phyloP scores from a whole-genome alignment of 2,888 invertebrate species.

The Scaptomyza flava region DNA sequence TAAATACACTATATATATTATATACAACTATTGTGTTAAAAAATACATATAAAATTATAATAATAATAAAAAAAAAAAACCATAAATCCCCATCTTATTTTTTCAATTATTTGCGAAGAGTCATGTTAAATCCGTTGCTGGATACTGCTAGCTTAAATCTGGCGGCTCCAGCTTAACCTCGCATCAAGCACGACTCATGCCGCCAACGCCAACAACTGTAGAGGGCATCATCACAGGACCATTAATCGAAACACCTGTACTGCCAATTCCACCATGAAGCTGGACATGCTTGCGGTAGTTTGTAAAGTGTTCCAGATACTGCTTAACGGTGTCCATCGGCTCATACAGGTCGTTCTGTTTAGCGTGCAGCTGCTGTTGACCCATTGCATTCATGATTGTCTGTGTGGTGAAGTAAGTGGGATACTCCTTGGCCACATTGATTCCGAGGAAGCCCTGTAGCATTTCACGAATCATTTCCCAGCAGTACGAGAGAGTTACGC shows the following conservation, averaged over 20 bases:
- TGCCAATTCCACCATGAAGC: constrained; percentile 52
- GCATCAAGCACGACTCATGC: constrained; percentile 63
- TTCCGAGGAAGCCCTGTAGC: constrained; percentile 94
- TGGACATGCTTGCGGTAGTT: constrained; percentile 90
- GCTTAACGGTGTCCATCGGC: constrained; percentile 96
- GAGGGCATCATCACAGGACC: constrained; percentile 47
- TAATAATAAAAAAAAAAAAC: constrained; percentile 24
- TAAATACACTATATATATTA: constrained; percentile 42
- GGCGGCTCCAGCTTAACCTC: constrained; percentile 70
- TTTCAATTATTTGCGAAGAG: neutral
- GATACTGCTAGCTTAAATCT: constrained; percentile 38
- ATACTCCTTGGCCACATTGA: constrained; percentile 89
- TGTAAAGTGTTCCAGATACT: constrained; percentile 97
- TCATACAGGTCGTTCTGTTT: constrained; percentile 87
- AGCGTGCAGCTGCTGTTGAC: constrained; percentile 80
- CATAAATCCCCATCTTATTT: neutral
- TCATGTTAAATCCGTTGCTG: constrained; percentile 2
- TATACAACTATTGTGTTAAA: constrained; percentile 71
- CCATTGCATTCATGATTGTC: constrained; percentile 81
- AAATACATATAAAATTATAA: constrained; percentile 50
- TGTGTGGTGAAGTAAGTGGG: constrained; percentile 86
- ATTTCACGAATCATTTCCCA: constrained; percentile 97
- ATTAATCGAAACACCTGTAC: constrained; percentile 16
- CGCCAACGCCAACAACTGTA: constrained; percentile 21
- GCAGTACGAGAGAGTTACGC: constrained; percentile 93